Conservation (phyloP, 1,140 invertebrate genomes). For the Akabosia matsudoensis region DNA sequence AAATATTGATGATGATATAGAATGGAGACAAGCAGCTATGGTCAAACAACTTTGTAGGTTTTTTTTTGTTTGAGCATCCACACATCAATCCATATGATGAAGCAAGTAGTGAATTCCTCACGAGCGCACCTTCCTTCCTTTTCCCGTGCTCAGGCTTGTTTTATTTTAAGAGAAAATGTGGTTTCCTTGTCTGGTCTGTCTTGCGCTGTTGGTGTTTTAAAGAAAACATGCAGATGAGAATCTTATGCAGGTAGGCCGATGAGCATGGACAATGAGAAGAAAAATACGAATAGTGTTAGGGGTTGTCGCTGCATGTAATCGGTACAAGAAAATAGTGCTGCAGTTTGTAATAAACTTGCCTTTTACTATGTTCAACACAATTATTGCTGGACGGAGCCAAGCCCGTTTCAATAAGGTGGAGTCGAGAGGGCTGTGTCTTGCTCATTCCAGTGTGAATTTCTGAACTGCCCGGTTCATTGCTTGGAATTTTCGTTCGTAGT, state of each 20-base stretch:
- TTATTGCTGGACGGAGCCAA: conserved; percentile 21
- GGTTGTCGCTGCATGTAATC: too few relatives aligned
- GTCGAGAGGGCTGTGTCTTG: conserved; percentile 18
- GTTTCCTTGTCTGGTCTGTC: not conserved
- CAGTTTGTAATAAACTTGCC: conserved; percentile 2
- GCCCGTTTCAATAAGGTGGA: conserved; percentile 16
- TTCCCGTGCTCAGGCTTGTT: not conserved
- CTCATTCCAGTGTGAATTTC: conserved; percentile 15
- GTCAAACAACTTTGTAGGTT: not conserved
- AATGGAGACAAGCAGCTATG: not conserved
- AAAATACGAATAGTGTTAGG: too few relatives aligned
- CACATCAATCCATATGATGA: not conserved
- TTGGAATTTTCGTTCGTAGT: not conserved
- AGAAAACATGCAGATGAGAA: not conserved
- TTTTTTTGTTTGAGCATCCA: not conserved
- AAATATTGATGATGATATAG: conserved; percentile 9
- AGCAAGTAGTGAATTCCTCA: not conserved
- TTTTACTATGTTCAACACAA: not conserved
- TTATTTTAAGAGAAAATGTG: not conserved
- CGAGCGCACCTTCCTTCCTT: not conserved
- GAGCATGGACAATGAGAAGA: not conserved
- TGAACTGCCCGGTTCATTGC: not conserved
- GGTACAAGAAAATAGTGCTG: too few relatives aligned
- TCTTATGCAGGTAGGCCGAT: not conserved
- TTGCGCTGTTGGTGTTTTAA: not conserved